Evolutionary conservation across 2,113 vertebrate genomes (phyloP), one percentile per base, ranked within the genome.

Genomic region (Agelaius tricolor): DNA sequence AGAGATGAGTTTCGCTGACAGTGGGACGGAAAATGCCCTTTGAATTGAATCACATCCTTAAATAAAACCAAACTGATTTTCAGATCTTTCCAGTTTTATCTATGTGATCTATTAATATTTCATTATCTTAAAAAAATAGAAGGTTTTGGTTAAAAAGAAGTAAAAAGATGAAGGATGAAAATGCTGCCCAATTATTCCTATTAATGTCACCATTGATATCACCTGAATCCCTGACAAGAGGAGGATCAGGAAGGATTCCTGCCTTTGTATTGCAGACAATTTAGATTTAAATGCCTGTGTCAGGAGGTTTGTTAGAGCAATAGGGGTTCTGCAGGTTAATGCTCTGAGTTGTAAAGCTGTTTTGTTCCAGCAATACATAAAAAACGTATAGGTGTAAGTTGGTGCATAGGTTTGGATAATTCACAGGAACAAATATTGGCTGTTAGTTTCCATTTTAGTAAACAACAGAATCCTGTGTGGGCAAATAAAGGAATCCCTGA

Each of bases 401-500:
- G 61, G 54, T 73, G 28, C 69, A 61, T 77, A 82, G 73, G 46
- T 94, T 89, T 84, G 58, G 69, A 11, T 89, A 81, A 58, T 92
- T 76, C 71, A 51, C 66, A 78, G 78, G 83, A 78, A 68, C 71
- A 94, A 65, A 67, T 69, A 81, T 7, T 47, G 67, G 46, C 55
- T 87, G 75, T 88, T 95, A 59, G 65, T 84, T 95, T 94, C 80
- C 88, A 2, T 52, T 89, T 72, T 63, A 54, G 80, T 59, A 54
- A 94, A 95, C 89, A 97, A 51, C 84, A 72, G 72, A 92, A 59
- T 91, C 71, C 78, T 94, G 66, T 92, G 51, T 89, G 78, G 85
- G 69, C 75, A 95, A 77, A 95, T 97, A 93, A 96, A 96, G 89
- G 63, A 88, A 73, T 82, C 89, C 80, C 89, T 7, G 22, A 95